A percentile compares a stretch with the other conserved stretches of the same genome.
These are phyloP conservation scores for Pterophyllum scalare DNA, from an alignment of 2,113 vertebrate genomes.

Conservation along the genomic window DNA sequence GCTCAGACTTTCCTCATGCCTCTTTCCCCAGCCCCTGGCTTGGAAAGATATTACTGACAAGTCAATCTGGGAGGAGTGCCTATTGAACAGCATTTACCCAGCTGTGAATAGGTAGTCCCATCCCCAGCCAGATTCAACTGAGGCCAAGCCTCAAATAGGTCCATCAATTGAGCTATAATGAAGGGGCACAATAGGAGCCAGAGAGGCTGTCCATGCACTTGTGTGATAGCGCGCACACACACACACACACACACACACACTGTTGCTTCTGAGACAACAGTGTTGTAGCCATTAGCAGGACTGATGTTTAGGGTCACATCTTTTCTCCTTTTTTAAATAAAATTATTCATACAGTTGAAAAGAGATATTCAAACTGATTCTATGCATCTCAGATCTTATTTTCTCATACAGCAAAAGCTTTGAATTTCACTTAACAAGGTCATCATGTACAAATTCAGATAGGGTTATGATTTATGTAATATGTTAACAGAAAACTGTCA, in stretches of 20 bases:
- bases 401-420: background rate
- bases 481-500: background rate
- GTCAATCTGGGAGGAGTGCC: conserved; percentile 68
- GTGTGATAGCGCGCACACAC: conserved; percentile 22
- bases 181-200: conserved; percentile 55
- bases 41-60: conserved; percentile 66
- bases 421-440: background rate
- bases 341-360: background rate
- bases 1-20: conserved; percentile 30
- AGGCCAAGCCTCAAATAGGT: conserved; percentile 65
- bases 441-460: background rate
- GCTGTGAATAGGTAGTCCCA: conserved; percentile 62
- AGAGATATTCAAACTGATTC: background rate
- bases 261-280: conserved; percentile 37
- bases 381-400: background rate
- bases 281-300: conserved; percentile 40
- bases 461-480: background rate
- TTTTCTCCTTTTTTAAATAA: background rate
- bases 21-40: conserved; percentile 30
- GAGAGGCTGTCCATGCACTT: conserved; percentile 47
- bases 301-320: background rate
- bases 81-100: conserved; percentile 71
- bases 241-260: conserved; percentile 20
- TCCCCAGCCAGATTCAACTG: conserved; percentile 54
- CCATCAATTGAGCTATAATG: conserved; percentile 70